Percentiles rank a stretch among this genome's conserved stretches.
Conservation (phyloP, 2,888 invertebrate genomes). For the Andrena trimmerana region DNA sequence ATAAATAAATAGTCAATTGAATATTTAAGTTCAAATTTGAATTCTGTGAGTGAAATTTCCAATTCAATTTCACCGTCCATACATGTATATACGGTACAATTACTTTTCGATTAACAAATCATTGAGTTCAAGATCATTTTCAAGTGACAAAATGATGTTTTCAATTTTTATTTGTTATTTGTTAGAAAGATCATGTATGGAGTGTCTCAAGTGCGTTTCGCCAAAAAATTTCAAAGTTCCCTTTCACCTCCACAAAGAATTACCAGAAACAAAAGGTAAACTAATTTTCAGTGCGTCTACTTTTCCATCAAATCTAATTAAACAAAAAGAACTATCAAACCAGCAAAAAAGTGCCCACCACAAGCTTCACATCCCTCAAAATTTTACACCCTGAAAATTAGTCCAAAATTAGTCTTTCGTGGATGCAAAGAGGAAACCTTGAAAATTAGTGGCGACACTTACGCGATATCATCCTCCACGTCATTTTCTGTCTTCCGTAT, state of each 20-base stretch:
- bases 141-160: background rate
- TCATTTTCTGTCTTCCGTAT: no score
- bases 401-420: no score
- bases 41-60: background rate
- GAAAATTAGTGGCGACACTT: conserved; percentile 1
- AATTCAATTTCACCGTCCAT: background rate
- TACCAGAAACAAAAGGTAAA: background rate
- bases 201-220: background rate
- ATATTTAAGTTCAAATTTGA: background rate
- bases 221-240: background rate
- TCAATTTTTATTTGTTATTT: background rate
- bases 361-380: background rate
- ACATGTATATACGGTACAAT: conserved; percentile 29
- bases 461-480: background rate
- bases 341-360: background rate
- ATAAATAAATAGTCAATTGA: no score
- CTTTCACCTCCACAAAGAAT: background rate
- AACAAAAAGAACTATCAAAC: no score
- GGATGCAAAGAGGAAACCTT: conserved; percentile 5
- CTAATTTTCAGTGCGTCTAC: background rate
- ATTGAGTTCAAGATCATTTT: background rate
- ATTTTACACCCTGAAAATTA: background rate
- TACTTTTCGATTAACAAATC: background rate
- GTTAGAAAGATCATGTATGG: background rate
- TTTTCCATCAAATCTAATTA: no score